Base-by-base conservation (phyloP, 2,797 vertebrate species). In the Hephaestus fuliginosus region DNA sequence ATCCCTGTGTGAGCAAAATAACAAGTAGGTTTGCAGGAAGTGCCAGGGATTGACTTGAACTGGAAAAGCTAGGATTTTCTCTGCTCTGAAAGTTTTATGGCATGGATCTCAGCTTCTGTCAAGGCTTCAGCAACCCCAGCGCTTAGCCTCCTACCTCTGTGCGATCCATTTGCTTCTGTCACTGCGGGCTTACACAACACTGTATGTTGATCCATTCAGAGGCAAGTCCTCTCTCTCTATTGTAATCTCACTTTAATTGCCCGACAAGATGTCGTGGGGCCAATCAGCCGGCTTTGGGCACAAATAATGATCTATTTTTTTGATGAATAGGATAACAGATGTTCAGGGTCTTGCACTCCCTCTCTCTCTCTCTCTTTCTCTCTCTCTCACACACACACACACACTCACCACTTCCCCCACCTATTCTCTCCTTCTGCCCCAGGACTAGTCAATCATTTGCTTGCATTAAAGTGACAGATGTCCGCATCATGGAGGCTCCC, bases 291-390 rank as follows among this genome's bases (percentile, higher is more conserved):
- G 60, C 69, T 84, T 60, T 76, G 52, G 66, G 33, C 64, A 71
- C 12, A 14, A 74, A 80, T 33, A 36, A 76, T 62, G 41, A 86
- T 86, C 53, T 15, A 43, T 86, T 87, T 39, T 81, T 72, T 71
- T 62, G 30, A 55, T 83, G 68, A 92, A 85, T 81, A 71, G 80
- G 53, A 89, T 72, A 85, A 83, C 92, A 94, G 92, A 93, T 92
- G 91, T 91, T 89, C 73, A 46, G 80, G 87, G 87, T 82, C 86
- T 83, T 78, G 64, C 66, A 57, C 72, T 78, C 61, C 39, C 60
- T 83, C 80, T 77, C 81, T 2, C 30, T 33, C 30, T 33, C 30
- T 33, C 30, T 3, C 55, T 71, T 17, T 46, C 48, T 71, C 61
- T 3, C 30, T 3, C 81, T 76, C 62, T 53, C 52, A 76, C 61